phyloP scores from a whole-genome alignment of 2,113 vertebrate species.

The Pterocles burchelli region DNA sequence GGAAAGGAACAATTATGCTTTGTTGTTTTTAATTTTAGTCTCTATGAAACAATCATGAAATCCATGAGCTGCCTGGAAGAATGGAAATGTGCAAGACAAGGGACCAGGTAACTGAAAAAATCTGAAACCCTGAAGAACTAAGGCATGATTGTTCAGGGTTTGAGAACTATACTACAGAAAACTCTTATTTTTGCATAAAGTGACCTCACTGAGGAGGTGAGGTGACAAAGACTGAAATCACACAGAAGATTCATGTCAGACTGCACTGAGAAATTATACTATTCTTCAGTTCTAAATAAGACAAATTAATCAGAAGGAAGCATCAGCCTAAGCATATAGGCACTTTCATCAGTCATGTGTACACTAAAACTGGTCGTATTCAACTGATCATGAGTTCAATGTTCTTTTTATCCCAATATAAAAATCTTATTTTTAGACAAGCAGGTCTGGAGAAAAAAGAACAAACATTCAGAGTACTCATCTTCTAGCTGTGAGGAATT shows the following conservation, averaged over 20 bases:
- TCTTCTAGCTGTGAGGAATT: conserved; percentile 68
- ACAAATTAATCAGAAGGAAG: neutral
- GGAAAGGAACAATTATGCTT: neutral
- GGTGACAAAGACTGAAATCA: neutral
- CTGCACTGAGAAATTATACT: neutral
- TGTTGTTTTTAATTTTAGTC: neutral
- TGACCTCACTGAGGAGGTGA: neutral
- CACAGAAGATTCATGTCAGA: neutral
- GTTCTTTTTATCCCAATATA: conserved; percentile 19
- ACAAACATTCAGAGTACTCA: conserved; percentile 69
- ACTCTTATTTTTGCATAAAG: neutral
- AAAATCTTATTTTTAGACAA: conserved; percentile 40
- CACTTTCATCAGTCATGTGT: neutral
- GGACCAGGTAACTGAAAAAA: neutral
- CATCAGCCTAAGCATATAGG: neutral
- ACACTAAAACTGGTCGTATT: neutral
- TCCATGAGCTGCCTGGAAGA: neutral
- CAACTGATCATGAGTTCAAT: neutral
- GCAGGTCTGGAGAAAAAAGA: conserved; percentile 55
- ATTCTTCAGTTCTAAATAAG: neutral
- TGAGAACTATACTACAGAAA: neutral
- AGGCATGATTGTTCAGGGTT: neutral
- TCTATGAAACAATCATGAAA: neutral
- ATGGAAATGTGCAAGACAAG: neutral
- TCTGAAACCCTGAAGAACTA: neutral